Percentiles rank a stretch among this genome's conserved stretches.
Evolutionary conservation across 2,888 invertebrate species (phyloP).

Genomic region (Sisyra nigra): DNA sequence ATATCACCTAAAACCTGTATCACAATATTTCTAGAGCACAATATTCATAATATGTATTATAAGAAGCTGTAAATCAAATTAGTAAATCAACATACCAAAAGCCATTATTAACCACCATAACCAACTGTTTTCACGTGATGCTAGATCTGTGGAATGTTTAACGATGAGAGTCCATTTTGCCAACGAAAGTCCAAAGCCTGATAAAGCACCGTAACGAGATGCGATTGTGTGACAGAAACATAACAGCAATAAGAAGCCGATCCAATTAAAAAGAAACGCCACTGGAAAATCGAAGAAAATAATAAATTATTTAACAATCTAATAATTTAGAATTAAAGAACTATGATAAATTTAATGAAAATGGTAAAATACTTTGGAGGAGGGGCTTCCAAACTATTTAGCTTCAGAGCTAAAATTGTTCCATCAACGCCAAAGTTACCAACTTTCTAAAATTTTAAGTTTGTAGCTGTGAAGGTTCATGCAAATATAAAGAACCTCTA

Average conservation of each 20-base stretch:
- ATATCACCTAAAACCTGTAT: too few relatives aligned
- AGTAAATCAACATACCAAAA: conserved; percentile 43
- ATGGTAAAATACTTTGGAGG: too few relatives aligned
- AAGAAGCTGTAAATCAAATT: neutral
- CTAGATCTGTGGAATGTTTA: conserved; percentile 76
- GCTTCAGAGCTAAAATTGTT: too few relatives aligned
- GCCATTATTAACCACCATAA: conserved; percentile 88
- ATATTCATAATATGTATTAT: too few relatives aligned
- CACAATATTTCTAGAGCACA: too few relatives aligned
- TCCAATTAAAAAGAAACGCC: conserved; percentile 92
- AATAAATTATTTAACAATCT: conserved; percentile 4
- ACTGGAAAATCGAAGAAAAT: conserved; percentile 42
- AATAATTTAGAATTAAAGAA: neutral
- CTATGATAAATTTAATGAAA: conserved; percentile 1
- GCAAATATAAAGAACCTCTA: too few relatives aligned
- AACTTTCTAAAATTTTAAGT: too few relatives aligned
- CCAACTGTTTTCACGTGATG: conserved; percentile 79
- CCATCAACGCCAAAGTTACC: too few relatives aligned
- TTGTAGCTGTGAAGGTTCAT: too few relatives aligned
- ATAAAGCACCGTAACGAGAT: conserved; percentile 79
- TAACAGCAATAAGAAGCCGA: conserved; percentile 81
- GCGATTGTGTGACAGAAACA: conserved; percentile 92
- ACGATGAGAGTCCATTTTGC: conserved; percentile 93
- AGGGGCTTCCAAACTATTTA: too few relatives aligned
- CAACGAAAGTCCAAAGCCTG: conserved; percentile 82